A percentile compares a stretch with the other conserved stretches of the same genome.
phyloP scores from a whole-genome alignment of 2,797 vertebrate genomes.

The Gobionotothen gibberifrons region DNA sequence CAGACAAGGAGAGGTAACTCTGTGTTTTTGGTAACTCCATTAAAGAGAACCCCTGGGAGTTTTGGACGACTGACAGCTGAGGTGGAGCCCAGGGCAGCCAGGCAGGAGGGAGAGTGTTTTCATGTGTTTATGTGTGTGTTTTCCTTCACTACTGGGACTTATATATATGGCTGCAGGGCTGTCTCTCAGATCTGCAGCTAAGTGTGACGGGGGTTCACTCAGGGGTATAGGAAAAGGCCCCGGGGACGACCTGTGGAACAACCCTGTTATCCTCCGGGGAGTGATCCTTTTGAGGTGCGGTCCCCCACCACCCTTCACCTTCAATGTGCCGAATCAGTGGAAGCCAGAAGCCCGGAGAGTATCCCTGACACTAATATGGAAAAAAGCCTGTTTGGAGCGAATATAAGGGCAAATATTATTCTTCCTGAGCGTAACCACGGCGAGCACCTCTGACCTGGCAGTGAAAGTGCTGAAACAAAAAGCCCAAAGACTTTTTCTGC shows the following conservation, averaged over 20 bases:
- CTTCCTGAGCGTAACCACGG: conserved; percentile 89
- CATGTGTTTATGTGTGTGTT: conserved; percentile 77
- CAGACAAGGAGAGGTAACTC: conserved; percentile 63
- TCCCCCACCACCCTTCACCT: conserved; percentile 69
- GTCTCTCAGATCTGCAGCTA: conserved; percentile 51
- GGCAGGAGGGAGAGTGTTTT: conserved; percentile 76
- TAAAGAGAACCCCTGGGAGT: conserved; percentile 77
- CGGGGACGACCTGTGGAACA: conserved; percentile 65
- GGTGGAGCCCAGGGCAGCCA: conserved; percentile 71
- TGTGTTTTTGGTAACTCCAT: conserved; percentile 71
- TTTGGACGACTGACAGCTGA: conserved; percentile 76
- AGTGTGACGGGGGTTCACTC: conserved; percentile 59
- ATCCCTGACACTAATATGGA: conserved; percentile 89
- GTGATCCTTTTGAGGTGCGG: conserved; percentile 67
- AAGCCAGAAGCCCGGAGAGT: conserved; percentile 79
- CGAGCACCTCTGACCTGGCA: conserved; percentile 87
- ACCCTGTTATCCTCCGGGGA: conserved; percentile 63
- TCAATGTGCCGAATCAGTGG: conserved; percentile 79
- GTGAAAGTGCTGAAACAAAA: conserved; percentile 87
- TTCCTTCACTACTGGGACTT: conserved; percentile 73
- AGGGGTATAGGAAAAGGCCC: conserved; percentile 57
- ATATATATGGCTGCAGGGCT: conserved; percentile 57
- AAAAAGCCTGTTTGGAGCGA: conserved; percentile 88
- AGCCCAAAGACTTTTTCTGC: conserved; percentile 88
- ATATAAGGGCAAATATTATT: conserved; percentile 90